phyloP scores from a whole-genome alignment of 1,140 invertebrate genomes.

The Pteromalus puparum region DNA sequence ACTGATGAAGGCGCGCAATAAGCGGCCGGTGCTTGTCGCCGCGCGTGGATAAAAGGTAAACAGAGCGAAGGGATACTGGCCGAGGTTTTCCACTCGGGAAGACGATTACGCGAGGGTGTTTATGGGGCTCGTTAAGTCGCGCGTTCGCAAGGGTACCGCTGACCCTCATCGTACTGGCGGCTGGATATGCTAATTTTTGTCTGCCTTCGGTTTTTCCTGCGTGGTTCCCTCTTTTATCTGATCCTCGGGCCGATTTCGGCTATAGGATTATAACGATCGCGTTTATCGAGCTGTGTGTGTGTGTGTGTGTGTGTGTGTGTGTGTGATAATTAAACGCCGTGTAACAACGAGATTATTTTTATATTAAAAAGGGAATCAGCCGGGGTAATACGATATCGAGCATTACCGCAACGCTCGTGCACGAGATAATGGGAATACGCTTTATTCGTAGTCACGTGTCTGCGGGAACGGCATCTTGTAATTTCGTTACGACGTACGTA shows the following conservation, averaged over 20 bases:
- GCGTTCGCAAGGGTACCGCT: neutral
- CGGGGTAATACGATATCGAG: no score
- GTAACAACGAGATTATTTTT: neutral
- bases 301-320: no score
- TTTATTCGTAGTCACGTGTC: constrained; percentile 25
- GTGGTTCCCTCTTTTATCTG: neutral
- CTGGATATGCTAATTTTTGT: constrained; percentile 20
- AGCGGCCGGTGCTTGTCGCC: neutral
- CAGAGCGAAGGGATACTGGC: neutral
- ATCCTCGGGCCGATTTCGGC: neutral
- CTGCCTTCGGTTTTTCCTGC: neutral
- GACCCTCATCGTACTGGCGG: neutral
- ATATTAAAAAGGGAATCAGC: neutral
- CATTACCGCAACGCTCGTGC: no score
- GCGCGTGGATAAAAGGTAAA: constrained; percentile 1
- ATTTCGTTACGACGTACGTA: constrained; percentile 23
- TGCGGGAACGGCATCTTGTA: constrained; percentile 10
- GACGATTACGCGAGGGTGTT: neutral
- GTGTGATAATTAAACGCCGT: no score
- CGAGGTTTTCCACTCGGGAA: neutral
- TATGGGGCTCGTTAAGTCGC: constrained; percentile 2
- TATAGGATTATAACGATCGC: neutral
- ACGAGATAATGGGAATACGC: neutral
- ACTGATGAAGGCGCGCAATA: no score
- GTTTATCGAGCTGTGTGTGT: no score